Evolutionary conservation across 2,888 invertebrate genomes (phyloP).

Genomic region (Brenthis ino): DNA sequence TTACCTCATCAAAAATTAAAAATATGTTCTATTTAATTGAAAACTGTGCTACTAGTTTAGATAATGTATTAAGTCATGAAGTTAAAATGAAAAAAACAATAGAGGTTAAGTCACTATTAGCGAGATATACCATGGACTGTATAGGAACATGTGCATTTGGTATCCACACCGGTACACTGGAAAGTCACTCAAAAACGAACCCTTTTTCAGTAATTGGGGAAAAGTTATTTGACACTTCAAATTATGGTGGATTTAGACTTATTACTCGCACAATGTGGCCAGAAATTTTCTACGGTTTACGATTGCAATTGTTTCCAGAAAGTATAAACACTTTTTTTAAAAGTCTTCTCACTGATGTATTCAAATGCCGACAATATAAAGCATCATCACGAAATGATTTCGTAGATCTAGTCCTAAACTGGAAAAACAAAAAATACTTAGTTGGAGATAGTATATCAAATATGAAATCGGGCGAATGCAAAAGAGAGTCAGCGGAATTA

Average conservation of each 20-base stretch:
- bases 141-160: slow-evolving; percentile 59
- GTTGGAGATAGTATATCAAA: slow-evolving; percentile 54
- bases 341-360: slow-evolving; percentile 8
- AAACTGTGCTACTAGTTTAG: slow-evolving; percentile 50
- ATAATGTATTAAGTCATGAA: slow-evolving; percentile 48
- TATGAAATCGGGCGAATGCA: slow-evolving; percentile 39
- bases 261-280: slow-evolving; percentile 19
- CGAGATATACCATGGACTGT: slow-evolving; percentile 59
- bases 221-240: slow-evolving; percentile 17
- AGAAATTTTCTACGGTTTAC: slow-evolving; percentile 1
- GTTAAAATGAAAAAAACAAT: slow-evolving; percentile 37
- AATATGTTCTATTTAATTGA: slow-evolving; percentile 63
- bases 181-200: slow-evolving; percentile 44
- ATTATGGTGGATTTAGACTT: slow-evolving; percentile 11
- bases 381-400: slow-evolving; percentile 19
- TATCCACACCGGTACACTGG: slow-evolving; percentile 53
- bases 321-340: slow-evolving; percentile 15
- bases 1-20: slow-evolving; percentile 63
- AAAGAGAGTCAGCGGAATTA: slow-evolving; percentile 9
- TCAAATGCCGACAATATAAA: slow-evolving; percentile 7
- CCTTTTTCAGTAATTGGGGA: slow-evolving; percentile 50
- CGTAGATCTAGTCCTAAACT: slow-evolving; percentile 11
- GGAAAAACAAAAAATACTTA: slow-evolving; percentile 16
- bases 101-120: slow-evolving; percentile 48
- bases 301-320: slow-evolving; percentile 1